These are phyloP conservation scores for Theonella swinhoei DNA, from an alignment of 37 sponge, comb jelly and placozoan species.

Conservation along the genomic window DNA sequence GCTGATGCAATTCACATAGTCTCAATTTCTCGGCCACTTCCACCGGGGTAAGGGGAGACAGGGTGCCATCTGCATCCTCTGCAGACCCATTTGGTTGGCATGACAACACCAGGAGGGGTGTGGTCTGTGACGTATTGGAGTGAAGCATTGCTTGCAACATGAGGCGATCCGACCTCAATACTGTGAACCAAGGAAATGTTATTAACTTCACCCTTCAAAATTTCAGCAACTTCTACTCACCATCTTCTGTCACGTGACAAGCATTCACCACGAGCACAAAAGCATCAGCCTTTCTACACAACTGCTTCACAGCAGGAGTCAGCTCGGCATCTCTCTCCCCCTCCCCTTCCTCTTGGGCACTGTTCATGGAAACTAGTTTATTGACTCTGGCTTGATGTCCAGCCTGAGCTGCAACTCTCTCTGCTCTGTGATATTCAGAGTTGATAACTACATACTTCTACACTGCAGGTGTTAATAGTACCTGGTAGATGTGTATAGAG, in stretches of 20 bases:
- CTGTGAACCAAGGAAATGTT: neutral
- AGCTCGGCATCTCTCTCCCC: constrained; percentile 7
- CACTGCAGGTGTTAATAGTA: too few relatives aligned
- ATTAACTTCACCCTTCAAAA: too few relatives aligned
- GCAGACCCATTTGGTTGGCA: neutral
- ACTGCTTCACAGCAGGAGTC: constrained; percentile 41
- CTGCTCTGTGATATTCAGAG: constrained; percentile 10
- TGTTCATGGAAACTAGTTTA: constrained; percentile 32
- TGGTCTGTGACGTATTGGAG: neutral
- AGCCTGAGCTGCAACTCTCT: constrained; percentile 14
- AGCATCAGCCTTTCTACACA: constrained; percentile 36
- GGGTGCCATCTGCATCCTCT: neutral
- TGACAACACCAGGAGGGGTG: constrained; percentile 31
- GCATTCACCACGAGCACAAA: constrained; percentile 29
- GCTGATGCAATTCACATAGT: constrained; percentile 16
- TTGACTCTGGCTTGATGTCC: constrained; percentile 15
- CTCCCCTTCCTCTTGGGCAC: neutral
- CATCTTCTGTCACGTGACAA: constrained; percentile 3
- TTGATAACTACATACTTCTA: neutral
- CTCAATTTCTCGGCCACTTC: constrained; percentile 28
- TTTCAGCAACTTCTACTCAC: constrained; percentile 1
- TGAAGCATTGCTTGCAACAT: constrained; percentile 9
- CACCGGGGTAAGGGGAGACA: neutral
- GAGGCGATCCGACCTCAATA: neutral
- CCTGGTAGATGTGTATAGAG: constrained; percentile 70